Base-by-base conservation (phyloP, 2,797 vertebrate genomes). In the Brachyalestes nurse region DNA sequence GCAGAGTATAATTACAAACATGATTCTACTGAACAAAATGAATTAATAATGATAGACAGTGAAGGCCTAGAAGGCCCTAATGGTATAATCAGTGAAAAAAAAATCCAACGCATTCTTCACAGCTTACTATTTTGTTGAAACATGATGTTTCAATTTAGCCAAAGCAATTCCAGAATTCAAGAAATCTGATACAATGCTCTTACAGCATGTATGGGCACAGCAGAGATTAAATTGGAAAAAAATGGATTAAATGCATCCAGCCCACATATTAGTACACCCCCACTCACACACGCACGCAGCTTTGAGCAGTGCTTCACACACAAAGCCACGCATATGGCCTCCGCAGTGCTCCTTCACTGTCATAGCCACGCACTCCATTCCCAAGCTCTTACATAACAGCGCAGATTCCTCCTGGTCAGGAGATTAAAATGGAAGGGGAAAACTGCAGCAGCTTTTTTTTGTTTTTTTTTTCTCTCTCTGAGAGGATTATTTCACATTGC, bases 401-500 rank as follows among this genome's bases (percentile, higher is more conserved):
- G 86, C 88, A 87, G 89, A 88, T 88, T 79, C 45, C 86, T 83
- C 81, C 83, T 74, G 42, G 53, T 79, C 69, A 79, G 57, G 73
- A 92, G 93, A 93, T 95, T 93, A 94, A 90, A 91, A 72, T 38
- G 49, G 47, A 45, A 34, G 6, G 38, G 21, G 64, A 81, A 83
- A 88, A 85, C 28, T 77, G 81, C 80, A 72, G 80, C 71, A 77
- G 78, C 67, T 67, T 61, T 47, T 62, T 42, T 60, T 70, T 38
- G 34, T 21, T 23, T 7, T 23, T 7, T 58, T 4, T 21, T 8
- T 79, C 55, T 74, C 28, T 74, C 69, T 81, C 82, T 71, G 84
- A 91, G 88, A 90, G 90, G 92, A 94, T 94, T 93, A 93, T 69
- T 85, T 85, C 79, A 83, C 76, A 81, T 83, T 70, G 70, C 69